Evolutionary conservation across 2,113 vertebrate species (phyloP), one percentile per base, ranked within the genome.

Genomic region (Zapus hudsonius): DNA sequence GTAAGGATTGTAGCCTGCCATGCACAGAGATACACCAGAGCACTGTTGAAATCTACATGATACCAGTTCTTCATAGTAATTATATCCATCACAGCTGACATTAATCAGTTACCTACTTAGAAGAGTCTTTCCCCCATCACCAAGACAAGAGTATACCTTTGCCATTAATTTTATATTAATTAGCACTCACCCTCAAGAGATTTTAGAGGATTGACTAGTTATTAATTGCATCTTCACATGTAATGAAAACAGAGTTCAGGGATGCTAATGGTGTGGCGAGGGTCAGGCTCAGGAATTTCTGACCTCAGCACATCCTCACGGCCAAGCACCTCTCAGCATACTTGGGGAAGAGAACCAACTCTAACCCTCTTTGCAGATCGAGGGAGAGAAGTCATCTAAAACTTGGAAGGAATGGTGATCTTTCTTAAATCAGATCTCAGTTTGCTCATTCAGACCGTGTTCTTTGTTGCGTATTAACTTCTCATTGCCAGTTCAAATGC

Each of bases 111-210:
- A 79, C 78, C 91, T 85, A 74, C 44, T 73, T 64, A 93, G 70
- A 92, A 84, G 59, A 69, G 20, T 84, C 63, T 90, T 83, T 64
- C 7, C 23, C 25, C 2, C 13, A 84, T 82, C 72, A 86, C 83
- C 36, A 93, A 95, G 73, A 94, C 95, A 63, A 91, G 67, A 81
- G 63, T 69, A 92, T 91, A 74, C 72, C 55, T 92, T 75, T 84
- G 76, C 25, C 91, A 95, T 92, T 94, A 93, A 74, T 95, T 96
- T 96, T 89, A 87, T 94, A 92, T 94, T 95, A 96, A 93, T 91
- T 96, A 95, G 81, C 63, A 92, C 73, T 89, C 89, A 94, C 73
- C 36, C 89, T 94, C 79, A 94, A 94, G 94, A 92, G 89, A 87
- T 85, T 91, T 94, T 91, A 84, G 89, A 82, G 73, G 93, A 66